Conservation (phyloP, 1,140 invertebrate species). For the Panulirus ornatus region DNA sequence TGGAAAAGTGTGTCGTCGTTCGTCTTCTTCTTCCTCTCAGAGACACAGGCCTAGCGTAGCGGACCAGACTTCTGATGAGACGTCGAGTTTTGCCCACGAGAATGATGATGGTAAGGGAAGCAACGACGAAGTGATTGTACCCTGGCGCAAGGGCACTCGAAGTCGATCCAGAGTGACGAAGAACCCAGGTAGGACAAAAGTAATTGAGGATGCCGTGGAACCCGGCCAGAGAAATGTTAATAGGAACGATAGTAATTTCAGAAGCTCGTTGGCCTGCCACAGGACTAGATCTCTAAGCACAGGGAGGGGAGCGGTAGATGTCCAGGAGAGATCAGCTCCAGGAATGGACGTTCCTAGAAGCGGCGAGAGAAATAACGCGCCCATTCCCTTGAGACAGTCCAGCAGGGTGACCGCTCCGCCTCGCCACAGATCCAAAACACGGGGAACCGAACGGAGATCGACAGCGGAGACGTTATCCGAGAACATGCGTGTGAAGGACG, state of each 20-base stretch:
- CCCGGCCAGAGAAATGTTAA: neutral
- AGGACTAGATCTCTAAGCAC: neutral
- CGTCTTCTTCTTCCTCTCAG: conserved; percentile 23
- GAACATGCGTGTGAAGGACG: neutral
- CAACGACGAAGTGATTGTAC: conserved; percentile 18
- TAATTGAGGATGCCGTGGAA: neutral
- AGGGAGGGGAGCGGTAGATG: neutral
- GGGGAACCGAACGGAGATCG: conserved; percentile 29
- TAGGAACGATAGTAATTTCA: too few relatives aligned
- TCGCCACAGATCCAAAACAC: conserved; percentile 29
- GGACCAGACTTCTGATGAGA: neutral
- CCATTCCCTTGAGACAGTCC: neutral
- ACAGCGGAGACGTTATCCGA: conserved; percentile 43
- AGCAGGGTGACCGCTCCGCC: conserved; percentile 8
- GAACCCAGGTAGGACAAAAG: neutral
- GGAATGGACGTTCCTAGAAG: neutral
- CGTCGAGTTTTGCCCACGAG: too few relatives aligned
- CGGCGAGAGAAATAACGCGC: neutral
- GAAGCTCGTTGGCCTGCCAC: neutral
- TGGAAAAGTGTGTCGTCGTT: conserved; percentile 34
- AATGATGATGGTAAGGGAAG: neutral
- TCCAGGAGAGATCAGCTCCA: neutral
- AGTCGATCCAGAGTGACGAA: conserved; percentile 15
- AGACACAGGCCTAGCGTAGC: neutral
- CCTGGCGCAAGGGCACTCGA: conserved; percentile 10